phyloP scores from a whole-genome alignment of 2,113 vertebrate genomes.

The Arizona elegans region DNA sequence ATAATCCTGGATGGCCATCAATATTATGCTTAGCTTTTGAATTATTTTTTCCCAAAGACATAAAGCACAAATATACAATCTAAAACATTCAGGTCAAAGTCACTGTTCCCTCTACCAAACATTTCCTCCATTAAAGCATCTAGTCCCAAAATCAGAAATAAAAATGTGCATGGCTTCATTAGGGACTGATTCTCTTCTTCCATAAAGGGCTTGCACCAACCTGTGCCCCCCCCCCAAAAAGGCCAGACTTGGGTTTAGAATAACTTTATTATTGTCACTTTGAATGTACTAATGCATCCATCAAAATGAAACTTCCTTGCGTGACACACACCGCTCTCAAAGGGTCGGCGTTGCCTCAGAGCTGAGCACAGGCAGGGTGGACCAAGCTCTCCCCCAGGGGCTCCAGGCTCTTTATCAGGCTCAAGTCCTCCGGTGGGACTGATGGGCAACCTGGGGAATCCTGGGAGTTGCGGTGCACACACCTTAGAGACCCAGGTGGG shows the following conservation, averaged over 20 bases:
- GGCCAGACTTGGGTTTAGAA: background rate
- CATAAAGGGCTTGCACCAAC: background rate
- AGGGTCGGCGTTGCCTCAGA: background rate
- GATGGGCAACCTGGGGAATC: background rate
- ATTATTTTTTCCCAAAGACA: background rate
- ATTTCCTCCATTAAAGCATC: background rate
- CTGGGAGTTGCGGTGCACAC: background rate
- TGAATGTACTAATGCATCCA: too few relatives aligned
- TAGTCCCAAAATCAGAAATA: background rate
- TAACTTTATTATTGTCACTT: too few relatives aligned
- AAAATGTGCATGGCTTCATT: background rate
- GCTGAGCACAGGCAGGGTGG: background rate
- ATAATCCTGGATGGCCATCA: background rate
- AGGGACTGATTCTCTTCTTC: background rate
- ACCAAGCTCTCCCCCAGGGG: background rate
- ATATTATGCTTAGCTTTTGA: background rate
- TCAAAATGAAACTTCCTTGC: too few relatives aligned
- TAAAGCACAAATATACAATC: background rate
- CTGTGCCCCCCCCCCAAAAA: too few relatives aligned
- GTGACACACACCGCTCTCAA: fast-evolving
- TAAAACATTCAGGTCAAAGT: background rate
- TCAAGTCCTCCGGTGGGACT: fast-evolving
- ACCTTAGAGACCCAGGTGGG: background rate
- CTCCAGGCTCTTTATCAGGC: background rate
- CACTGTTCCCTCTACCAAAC: background rate